These are phyloP conservation scores for Gastrophryne carolinensis DNA, from an alignment of 2,797 vertebrate species.

Conservation along the genomic window DNA sequence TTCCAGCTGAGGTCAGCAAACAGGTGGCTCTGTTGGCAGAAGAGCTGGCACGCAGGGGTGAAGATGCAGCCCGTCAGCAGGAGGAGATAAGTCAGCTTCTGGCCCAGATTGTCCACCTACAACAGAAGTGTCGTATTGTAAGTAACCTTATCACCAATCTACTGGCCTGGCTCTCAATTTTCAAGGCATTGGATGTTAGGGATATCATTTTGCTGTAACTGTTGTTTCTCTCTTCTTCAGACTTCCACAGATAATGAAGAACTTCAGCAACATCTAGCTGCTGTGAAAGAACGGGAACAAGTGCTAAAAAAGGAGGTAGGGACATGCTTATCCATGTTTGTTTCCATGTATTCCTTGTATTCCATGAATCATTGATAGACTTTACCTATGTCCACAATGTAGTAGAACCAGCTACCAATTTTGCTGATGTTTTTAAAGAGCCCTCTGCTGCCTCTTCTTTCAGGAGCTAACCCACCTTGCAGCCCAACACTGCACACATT, in stretches of 20 bases:
- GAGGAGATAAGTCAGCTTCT: constrained; percentile 84
- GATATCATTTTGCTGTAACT: not conserved
- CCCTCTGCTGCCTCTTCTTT: too few relatives aligned
- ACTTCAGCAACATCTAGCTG: constrained; percentile 76
- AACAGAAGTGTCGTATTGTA: constrained; percentile 80
- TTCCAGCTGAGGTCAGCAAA: constrained; percentile 78
- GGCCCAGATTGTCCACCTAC: constrained; percentile 78
- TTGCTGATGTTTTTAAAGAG: too few relatives aligned
- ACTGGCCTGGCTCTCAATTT: not conserved
- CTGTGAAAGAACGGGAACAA: constrained; percentile 71
- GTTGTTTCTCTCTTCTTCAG: constrained; percentile 57
- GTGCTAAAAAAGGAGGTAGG: constrained; percentile 78
- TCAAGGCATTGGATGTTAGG: too few relatives aligned
- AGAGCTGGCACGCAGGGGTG: constrained; percentile 77
- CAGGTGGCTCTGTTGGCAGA: constrained; percentile 80
- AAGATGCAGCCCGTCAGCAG: constrained; percentile 79
- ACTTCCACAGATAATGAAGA: constrained; percentile 80
- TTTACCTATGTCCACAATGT: too few relatives aligned
- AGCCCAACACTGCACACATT: too few relatives aligned
- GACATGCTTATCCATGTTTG: not conserved
- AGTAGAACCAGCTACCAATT: too few relatives aligned
- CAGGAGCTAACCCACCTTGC: too few relatives aligned
- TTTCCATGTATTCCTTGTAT: too few relatives aligned
- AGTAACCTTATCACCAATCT: constrained; percentile 43
- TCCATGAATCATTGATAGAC: too few relatives aligned